Conservation (phyloP, 2,888 invertebrate genomes). For the Pseudanteris insignis region DNA sequence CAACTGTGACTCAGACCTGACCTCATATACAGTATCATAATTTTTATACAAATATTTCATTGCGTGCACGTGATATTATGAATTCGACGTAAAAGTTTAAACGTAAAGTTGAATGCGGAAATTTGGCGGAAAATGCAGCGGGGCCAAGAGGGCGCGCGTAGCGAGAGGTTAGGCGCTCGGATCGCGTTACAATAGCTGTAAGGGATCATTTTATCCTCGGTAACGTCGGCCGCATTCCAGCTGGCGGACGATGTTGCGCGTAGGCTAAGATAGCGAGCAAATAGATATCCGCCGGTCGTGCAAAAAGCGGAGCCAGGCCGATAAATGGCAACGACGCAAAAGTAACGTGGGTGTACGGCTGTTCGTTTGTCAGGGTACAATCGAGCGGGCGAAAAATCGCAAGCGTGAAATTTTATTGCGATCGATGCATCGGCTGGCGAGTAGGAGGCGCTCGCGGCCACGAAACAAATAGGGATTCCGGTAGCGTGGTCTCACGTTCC, state of each 20-base stretch:
- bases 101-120: too few relatives aligned
- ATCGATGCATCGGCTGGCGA: slow-evolving; percentile 25
- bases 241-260: slow-evolving; percentile 16
- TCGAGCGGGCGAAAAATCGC: slow-evolving; percentile 1
- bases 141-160: background rate
- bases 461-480: slow-evolving; percentile 34
- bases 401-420: slow-evolving; percentile 20
- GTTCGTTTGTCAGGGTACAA: slow-evolving; percentile 19
- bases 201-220: slow-evolving; percentile 29
- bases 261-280: slow-evolving; percentile 30
- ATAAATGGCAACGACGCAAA: background rate
- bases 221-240: slow-evolving; percentile 21
- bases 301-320: slow-evolving; percentile 9
- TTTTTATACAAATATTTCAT: too few relatives aligned
- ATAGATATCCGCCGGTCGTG: slow-evolving; percentile 23
- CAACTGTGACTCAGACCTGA: too few relatives aligned
- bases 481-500: slow-evolving; percentile 56
- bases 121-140: too few relatives aligned
- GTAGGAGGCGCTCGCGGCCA: slow-evolving; percentile 6
- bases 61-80: too few relatives aligned
- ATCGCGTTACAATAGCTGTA: slow-evolving; percentile 38
- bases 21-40: too few relatives aligned
- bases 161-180: slow-evolving; percentile 25
- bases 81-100: too few relatives aligned
- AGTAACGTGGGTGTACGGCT: slow-evolving; percentile 24